A percentile compares a stretch with the other conserved stretches of the same genome.
Evolutionary conservation across 2,113 vertebrate genomes (phyloP).

Genomic region (Morphnarchus princeps): DNA sequence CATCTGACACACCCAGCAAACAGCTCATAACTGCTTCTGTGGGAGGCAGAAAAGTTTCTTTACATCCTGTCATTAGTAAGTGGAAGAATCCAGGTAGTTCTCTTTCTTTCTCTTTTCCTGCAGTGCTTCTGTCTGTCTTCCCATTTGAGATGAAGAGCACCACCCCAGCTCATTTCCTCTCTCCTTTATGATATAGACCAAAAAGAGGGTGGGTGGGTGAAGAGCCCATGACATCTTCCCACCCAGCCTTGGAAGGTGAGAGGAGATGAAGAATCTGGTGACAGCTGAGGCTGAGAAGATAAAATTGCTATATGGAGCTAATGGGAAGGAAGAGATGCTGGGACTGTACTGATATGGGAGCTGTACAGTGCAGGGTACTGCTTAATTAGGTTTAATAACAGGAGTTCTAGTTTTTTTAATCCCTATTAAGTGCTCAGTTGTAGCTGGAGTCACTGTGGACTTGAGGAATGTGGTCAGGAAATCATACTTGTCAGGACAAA

Average conservation of each 20-base stretch:
- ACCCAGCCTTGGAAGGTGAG: background rate
- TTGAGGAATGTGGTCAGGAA: background rate
- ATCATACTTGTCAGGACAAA: background rate
- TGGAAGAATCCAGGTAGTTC: background rate
- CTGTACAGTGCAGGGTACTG: background rate
- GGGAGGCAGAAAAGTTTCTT: background rate
- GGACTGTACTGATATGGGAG: background rate
- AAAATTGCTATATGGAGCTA: background rate
- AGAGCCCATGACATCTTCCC: background rate
- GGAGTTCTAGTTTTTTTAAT: background rate
- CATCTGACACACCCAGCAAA: background rate
- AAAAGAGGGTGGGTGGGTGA: background rate
- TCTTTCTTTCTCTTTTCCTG: background rate
- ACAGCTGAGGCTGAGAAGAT: background rate
- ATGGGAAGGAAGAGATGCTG: background rate
- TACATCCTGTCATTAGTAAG: background rate
- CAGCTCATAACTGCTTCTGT: background rate
- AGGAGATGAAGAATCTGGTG: background rate
- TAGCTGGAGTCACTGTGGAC: background rate
- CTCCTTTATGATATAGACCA: background rate
- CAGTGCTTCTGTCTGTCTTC: background rate
- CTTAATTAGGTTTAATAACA: background rate
- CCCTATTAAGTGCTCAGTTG: background rate
- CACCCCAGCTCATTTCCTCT: background rate
- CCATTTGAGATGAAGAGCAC: background rate